Conservation (phyloP, 1,140 invertebrate species). For the Drosophila ironensis region DNA sequence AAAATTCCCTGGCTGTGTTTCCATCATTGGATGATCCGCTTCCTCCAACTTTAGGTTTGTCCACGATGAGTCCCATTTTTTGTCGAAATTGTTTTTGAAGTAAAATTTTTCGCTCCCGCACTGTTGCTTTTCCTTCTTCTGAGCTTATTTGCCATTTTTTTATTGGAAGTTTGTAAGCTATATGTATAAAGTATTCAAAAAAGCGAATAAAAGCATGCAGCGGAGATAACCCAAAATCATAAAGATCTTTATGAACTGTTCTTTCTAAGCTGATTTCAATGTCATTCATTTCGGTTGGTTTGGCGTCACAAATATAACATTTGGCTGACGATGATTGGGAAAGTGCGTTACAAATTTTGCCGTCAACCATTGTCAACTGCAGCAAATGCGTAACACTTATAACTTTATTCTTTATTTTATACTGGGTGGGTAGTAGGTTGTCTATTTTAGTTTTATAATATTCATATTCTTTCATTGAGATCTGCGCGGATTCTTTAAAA, state of each 20-base stretch:
- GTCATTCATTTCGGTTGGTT: conserved; percentile 3
- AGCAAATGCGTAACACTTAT: conserved; percentile 2
- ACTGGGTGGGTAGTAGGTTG: neutral
- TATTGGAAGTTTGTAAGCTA: neutral
- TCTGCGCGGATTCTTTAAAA: neutral
- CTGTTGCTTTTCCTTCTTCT: neutral
- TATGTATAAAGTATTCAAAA: neutral
- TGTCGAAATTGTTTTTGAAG: neutral
- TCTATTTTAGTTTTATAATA: conserved; percentile 1
- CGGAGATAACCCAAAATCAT: too few relatives aligned
- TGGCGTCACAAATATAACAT: neutral
- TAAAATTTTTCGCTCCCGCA: neutral
- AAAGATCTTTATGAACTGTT: neutral
- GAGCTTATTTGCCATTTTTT: conserved; percentile 1
- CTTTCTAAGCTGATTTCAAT: conserved; percentile 2
- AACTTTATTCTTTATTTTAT: conserved; percentile 1
- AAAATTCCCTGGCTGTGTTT: neutral
- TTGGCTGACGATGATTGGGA: conserved; percentile 1
- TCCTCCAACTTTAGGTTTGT: neutral
- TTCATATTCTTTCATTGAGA: conserved; percentile 5
- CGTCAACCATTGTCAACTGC: neutral
- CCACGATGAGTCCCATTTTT: neutral
- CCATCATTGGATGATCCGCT: conserved; percentile 1
- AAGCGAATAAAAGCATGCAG: neutral
- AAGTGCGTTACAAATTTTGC: too few relatives aligned